A percentile compares a stretch with the other conserved stretches of the same genome.
Conservation (phyloP, 2,797 vertebrate species). For the Sardinella longiceps region DNA sequence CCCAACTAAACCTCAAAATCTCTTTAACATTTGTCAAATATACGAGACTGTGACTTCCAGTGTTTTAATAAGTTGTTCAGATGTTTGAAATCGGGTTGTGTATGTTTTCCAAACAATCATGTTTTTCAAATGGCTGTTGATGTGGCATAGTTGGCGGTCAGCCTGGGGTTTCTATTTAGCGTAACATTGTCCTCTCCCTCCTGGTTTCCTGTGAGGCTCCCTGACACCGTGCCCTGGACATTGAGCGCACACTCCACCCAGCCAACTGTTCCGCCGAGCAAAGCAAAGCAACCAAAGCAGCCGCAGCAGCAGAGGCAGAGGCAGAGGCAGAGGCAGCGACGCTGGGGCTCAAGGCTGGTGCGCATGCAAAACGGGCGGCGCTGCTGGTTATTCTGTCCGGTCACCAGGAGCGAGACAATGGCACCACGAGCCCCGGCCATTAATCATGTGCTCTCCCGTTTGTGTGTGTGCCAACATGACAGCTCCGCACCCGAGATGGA, state of each 20-base stretch:
- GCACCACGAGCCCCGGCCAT: conserved; percentile 70
- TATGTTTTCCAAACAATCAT: not conserved
- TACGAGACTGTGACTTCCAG: not conserved
- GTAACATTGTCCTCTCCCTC: conserved; percentile 22
- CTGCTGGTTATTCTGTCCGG: conserved; percentile 72
- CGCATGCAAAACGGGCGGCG: conserved; percentile 56
- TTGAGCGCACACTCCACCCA: conserved; percentile 40
- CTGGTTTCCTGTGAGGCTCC: conserved; percentile 52
- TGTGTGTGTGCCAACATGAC: conserved; percentile 71
- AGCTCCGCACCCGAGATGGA: conserved; percentile 62
- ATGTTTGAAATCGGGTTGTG: not conserved
- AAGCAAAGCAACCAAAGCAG: too few relatives aligned
- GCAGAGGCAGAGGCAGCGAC: too few relatives aligned
- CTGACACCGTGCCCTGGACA: conserved; percentile 41
- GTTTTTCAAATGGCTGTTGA: not conserved
- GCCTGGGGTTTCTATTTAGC: conserved; percentile 14
- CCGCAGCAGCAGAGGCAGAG: too few relatives aligned
- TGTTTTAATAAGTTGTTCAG: not conserved
- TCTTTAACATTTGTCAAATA: not conserved
- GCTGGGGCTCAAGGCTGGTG: not conserved
- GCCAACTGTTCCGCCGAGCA: conserved; percentile 63
- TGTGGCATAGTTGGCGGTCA: not conserved
- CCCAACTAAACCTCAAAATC: not conserved
- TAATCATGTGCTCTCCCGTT: conserved; percentile 74
- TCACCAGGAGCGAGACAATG: conserved; percentile 72